These are phyloP conservation scores for Bellardia pandia DNA, from an alignment of 2,888 invertebrate genomes.

Conservation along the genomic window DNA sequence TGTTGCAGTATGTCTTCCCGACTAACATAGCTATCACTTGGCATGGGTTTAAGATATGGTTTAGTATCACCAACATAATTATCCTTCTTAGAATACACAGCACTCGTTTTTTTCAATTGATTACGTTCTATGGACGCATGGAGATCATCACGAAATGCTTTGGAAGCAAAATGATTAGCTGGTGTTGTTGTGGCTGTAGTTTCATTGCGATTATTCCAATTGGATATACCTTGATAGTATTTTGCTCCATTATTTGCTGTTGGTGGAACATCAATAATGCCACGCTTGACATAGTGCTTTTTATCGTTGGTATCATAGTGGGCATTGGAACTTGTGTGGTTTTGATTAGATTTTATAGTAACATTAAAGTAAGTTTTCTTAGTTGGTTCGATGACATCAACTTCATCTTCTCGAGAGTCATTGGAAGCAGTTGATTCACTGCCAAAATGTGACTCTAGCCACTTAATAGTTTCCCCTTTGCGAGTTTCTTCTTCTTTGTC, in stretches of 20 bases:
- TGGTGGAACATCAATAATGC: slow-evolving; percentile 80
- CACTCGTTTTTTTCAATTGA: slow-evolving; percentile 78
- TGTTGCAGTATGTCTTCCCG: slow-evolving; percentile 83
- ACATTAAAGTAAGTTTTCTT: slow-evolving; percentile 91
- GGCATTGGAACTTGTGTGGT: slow-evolving; percentile 78
- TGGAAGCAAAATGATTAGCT: slow-evolving; percentile 82
- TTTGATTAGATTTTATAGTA: slow-evolving; percentile 87
- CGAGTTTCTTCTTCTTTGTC: slow-evolving; percentile 95
- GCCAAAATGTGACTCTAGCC: slow-evolving; percentile 96
- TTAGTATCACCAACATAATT: slow-evolving; percentile 52
- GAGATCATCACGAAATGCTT: slow-evolving; percentile 83
- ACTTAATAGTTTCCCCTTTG: slow-evolving; percentile 95
- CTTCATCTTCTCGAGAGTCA: slow-evolving; percentile 84
- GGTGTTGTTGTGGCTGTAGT: slow-evolving; percentile 71
- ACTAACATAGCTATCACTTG: slow-evolving; percentile 81
- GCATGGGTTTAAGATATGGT: slow-evolving; percentile 63
- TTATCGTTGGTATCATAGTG: slow-evolving; percentile 77
- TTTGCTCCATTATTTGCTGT: slow-evolving; percentile 77
- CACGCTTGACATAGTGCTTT: slow-evolving; percentile 82
- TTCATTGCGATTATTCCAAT: slow-evolving; percentile 90
- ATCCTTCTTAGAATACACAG: slow-evolving; percentile 75
- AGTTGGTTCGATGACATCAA: slow-evolving; percentile 86
- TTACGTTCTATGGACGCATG: slow-evolving; percentile 83
- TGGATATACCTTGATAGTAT: slow-evolving; percentile 90
- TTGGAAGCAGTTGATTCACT: slow-evolving; percentile 93